These are phyloP conservation scores for Epinephelus moara DNA, from an alignment of 2,113 vertebrate species.

Conservation along the genomic window DNA sequence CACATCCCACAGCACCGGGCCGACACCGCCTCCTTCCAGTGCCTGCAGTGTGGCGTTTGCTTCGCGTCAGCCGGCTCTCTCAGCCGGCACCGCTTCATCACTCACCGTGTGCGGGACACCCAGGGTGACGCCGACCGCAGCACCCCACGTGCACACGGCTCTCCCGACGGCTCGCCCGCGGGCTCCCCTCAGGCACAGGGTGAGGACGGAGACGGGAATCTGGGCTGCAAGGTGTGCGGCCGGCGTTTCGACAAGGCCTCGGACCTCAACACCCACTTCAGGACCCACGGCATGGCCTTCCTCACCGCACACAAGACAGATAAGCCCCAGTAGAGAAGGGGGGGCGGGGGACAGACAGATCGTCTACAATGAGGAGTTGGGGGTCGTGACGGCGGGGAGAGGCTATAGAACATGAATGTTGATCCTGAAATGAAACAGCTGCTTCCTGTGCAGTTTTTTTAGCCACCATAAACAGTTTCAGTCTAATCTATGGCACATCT, in stretches of 20 bases:
- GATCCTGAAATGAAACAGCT: conserved; percentile 63
- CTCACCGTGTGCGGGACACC: conserved; percentile 89
- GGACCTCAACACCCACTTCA: conserved; percentile 95
- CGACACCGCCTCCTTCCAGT: conserved; percentile 91
- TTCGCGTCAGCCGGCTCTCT: conserved; percentile 91
- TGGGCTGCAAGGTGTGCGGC: conserved; percentile 90
- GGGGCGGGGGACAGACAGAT: conserved; percentile 4
- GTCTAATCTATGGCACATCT: conserved; percentile 54
- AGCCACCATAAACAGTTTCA: conserved; percentile 61
- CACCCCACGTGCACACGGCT: conserved; percentile 36
- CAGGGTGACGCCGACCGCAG: conserved; percentile 60
- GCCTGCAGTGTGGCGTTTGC: conserved; percentile 92
- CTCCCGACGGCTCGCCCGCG: conserved; percentile 67
- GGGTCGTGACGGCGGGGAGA: conserved; percentile 4
- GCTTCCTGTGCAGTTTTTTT: conserved; percentile 70
- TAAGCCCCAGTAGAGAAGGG: conserved; percentile 75
- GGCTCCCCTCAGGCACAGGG: conserved; percentile 57
- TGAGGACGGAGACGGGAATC: conserved; percentile 80
- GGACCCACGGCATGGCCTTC: conserved; percentile 97
- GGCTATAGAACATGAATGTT: conserved; percentile 71
- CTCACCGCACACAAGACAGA: conserved; percentile 91
- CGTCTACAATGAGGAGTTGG: background rate
- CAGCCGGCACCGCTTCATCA: conserved; percentile 92
- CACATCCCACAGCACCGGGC: conserved; percentile 89
- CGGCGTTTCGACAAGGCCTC: conserved; percentile 90